Percentiles rank a stretch among this genome's conserved stretches.
These are phyloP conservation scores for Lanius ludovicianus DNA, from an alignment of 2,113 vertebrate genomes.

Conservation along the genomic window DNA sequence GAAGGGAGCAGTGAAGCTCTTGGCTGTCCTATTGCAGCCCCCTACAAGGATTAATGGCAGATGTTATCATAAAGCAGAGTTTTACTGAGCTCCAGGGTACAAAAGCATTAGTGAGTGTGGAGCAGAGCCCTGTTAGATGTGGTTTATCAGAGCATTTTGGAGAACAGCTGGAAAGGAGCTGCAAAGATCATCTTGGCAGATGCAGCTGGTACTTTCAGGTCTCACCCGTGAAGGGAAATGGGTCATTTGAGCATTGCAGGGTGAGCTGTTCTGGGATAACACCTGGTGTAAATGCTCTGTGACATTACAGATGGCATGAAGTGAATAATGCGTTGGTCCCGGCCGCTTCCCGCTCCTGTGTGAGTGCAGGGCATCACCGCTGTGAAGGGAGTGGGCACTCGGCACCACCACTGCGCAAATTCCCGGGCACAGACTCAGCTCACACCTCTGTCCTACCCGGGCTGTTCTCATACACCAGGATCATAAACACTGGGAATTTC, in stretches of 20 bases:
- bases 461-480: accelerated
- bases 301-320: not conserved
- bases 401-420: accelerated
- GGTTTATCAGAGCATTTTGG: not conserved
- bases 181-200: not conserved
- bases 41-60: not conserved
- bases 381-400: not conserved
- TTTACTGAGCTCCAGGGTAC: not conserved
- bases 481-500: not conserved
- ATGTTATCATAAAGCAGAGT: not conserved
- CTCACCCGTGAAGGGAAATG: not conserved
- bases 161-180: not conserved
- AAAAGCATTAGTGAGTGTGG: not conserved
- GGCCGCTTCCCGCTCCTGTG: accelerated
- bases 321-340: not conserved
- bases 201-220: not conserved
- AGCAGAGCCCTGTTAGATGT: not conserved
- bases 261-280: not conserved
- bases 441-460: accelerated
- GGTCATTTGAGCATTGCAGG: not conserved
- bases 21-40: not conserved
- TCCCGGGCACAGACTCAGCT: accelerated
- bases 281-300: not conserved
- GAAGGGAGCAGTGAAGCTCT: not conserved
- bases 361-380: not conserved